Conservation (phyloP, 2,888 invertebrate species). For the Molanna angustata region DNA sequence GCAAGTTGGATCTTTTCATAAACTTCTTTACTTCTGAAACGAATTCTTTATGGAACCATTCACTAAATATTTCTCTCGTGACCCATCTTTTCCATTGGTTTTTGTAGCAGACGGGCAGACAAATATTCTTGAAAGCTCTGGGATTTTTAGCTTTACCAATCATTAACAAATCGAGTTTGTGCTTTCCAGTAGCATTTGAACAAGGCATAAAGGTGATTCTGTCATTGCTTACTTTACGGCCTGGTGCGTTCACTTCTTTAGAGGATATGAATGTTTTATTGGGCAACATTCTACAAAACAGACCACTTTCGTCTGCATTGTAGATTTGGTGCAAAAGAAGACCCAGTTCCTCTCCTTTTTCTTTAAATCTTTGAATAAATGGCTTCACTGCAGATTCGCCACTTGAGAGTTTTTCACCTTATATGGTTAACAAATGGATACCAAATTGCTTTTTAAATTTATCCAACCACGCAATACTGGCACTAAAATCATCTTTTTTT, state of each 20-base stretch:
- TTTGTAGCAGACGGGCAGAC: constrained; percentile 35
- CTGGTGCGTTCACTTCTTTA: constrained; percentile 34
- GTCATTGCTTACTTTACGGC: constrained; percentile 34
- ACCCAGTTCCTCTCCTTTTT: no score
- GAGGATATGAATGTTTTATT: constrained; percentile 34
- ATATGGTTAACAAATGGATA: not conserved
- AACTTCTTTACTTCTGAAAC: constrained; percentile 8
- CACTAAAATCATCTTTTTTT: no score
- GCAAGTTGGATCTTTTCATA: constrained; percentile 31
- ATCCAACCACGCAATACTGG: no score
- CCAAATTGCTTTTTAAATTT: not conserved
- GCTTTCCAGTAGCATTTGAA: constrained; percentile 36
- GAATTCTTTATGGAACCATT: not conserved
- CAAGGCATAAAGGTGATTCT: constrained; percentile 37
- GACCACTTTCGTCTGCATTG: constrained; percentile 33
- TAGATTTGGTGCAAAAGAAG: no score
- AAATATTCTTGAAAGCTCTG: constrained; percentile 36
- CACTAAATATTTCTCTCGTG: constrained; percentile 31
- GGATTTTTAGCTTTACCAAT: no score
- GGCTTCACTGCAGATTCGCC: not conserved
- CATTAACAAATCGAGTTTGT: constrained; percentile 35
- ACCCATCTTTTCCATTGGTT: constrained; percentile 32
- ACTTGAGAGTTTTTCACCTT: not conserved
- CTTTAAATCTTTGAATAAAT: not conserved
- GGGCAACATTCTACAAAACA: constrained; percentile 33